Conservation (phyloP, 2,888 invertebrate species). For the Eugnorisma glareosa region DNA sequence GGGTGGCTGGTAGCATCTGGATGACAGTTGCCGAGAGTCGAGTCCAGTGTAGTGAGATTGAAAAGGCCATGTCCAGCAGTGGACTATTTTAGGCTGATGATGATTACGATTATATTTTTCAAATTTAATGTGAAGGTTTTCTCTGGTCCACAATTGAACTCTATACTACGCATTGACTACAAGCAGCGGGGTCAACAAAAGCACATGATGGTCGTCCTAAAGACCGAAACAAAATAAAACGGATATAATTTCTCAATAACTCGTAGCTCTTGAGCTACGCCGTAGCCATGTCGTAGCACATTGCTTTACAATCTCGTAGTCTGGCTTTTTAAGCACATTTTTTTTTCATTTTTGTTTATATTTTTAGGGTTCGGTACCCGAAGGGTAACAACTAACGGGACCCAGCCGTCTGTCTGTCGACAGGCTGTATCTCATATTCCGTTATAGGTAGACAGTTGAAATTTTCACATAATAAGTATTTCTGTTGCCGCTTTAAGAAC, state of each 20-base stretch:
- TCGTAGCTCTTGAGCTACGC: conserved; percentile 29
- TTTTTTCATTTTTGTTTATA: neutral
- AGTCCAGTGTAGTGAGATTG: too few species aligned
- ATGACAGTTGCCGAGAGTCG: too few species aligned
- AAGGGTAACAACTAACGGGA: too few species aligned
- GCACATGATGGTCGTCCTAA: neutral
- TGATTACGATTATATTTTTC: neutral
- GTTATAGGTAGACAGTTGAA: too few species aligned
- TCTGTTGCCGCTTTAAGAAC: too few species aligned
- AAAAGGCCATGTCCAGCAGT: too few species aligned
- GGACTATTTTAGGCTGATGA: too few species aligned
- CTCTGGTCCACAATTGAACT: neutral
- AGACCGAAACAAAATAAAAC: neutral
- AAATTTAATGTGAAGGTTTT: neutral
- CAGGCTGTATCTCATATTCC: too few species aligned
- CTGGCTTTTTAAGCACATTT: neutral
- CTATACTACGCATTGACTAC: neutral
- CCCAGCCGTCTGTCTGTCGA: too few species aligned
- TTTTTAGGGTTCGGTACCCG: neutral
- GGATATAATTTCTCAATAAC: neutral
- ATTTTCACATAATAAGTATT: too few species aligned
- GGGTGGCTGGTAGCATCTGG: too few species aligned
- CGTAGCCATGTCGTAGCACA: conserved; percentile 24
- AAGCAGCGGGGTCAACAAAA: neutral
- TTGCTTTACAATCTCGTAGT: neutral